Evolutionary conservation across 2,888 invertebrate genomes (phyloP), one percentile per base, ranked within the genome.

Genomic region (Orthonevra nobilis): DNA sequence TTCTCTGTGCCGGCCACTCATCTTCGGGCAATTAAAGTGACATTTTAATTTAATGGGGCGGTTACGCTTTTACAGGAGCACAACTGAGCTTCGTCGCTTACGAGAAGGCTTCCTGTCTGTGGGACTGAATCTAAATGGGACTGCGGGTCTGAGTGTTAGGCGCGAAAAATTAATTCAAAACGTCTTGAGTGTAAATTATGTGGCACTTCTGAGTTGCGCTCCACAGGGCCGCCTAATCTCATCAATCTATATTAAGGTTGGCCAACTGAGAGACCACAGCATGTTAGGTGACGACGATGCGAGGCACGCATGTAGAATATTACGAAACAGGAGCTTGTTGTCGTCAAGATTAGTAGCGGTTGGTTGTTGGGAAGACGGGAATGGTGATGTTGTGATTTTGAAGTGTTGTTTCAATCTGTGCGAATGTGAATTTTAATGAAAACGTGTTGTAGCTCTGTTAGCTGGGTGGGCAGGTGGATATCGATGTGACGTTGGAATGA

Each of bases 1-100:
- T n/a, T n/a, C n/a, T n/a, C n/a, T n/a, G n/a, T n/a, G n/a, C 15
- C 34, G 36, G 66, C 30, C 34, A 69, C 48, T 69, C 75, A 63
- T 69, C 63, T 50, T 17, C 40, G 26, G 63, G 69, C 70, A 70
- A 77, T 77, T 77, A 77, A 70, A 70, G 70, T 70, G 75, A 77
- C 75, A 77, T 77, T 70, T 77, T 77, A 77, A 77, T 77, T 77
- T 77, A 77, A 77, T 70, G 50, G 69, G 75, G 70, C 70, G 75
- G 75, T 75, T 69, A 54, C 34, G 19, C 28, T 36, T 42, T 52
- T 58, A 70, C 75, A 77, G 58, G 42, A 77, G 75, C 63, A 42
- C 9, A 19, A 12, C 36, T 52, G 66, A 66, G 60, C 46, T 63
- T 63, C 69, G 34, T 50, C 75, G 50, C 69, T 63, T 63, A 63